Conservation (phyloP, 2,113 vertebrate species). For the Cyphomyrus discorhynchus region DNA sequence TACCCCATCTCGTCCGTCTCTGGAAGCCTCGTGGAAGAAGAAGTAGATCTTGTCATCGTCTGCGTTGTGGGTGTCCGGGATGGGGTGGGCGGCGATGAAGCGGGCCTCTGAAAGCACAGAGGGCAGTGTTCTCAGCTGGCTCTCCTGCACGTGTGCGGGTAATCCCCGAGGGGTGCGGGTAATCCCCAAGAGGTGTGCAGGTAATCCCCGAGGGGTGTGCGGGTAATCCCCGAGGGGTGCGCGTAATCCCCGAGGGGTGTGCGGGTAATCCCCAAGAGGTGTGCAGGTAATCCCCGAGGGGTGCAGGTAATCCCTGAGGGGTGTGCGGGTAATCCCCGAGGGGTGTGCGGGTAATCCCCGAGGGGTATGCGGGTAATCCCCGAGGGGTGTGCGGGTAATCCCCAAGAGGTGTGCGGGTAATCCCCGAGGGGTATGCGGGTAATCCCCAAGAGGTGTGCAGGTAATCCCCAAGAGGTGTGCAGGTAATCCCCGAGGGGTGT, state of each 20-base stretch:
- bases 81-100: slow-evolving; percentile 86
- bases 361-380: too few species aligned
- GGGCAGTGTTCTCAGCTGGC: background rate
- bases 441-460: too few species aligned
- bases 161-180: background rate
- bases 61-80: slow-evolving; percentile 88
- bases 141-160: background rate
- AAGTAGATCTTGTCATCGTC: slow-evolving; percentile 99
- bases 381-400: too few species aligned
- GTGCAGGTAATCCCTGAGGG: background rate
- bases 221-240: too few species aligned
- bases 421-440: background rate
- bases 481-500: background rate
- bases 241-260: background rate
- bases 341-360: too few species aligned
- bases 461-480: too few species aligned
- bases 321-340: background rate
- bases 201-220: background rate
- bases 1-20: slow-evolving; percentile 44
- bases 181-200: too few species aligned
- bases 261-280: too few species aligned
- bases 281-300: too few species aligned
- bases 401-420: background rate
- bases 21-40: slow-evolving; percentile 90
- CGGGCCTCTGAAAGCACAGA: slow-evolving; percentile 70